phyloP scores from a whole-genome alignment of 1,140 invertebrate genomes.

The Apis laboriosa region DNA sequence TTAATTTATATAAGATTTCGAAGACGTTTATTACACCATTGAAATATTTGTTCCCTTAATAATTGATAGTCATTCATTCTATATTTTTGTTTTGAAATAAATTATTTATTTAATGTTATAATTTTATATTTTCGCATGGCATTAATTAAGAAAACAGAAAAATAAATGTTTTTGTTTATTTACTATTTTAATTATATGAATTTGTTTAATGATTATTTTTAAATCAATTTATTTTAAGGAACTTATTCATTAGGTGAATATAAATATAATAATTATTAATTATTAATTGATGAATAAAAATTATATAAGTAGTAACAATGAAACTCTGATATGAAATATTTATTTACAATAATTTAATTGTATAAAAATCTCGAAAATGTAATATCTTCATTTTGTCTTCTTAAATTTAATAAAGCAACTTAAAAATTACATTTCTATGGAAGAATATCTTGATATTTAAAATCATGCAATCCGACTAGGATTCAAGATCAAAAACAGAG shows the following conservation, averaged over 20 bases:
- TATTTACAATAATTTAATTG: slow-evolving; percentile 64
- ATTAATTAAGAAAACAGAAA: background rate
- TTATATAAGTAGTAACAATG: slow-evolving; percentile 6
- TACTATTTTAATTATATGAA: background rate
- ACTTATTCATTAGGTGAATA: background rate
- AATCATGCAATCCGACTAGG: slow-evolving; percentile 19
- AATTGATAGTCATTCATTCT: background rate
- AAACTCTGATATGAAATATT: slow-evolving; percentile 43
- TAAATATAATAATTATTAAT: slow-evolving; percentile 14
- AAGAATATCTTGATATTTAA: slow-evolving; percentile 45
- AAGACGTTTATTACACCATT: slow-evolving; percentile 8
- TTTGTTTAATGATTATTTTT: slow-evolving; percentile 11
- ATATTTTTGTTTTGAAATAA: slow-evolving; percentile 1
- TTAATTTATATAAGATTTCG: too few relatives aligned
- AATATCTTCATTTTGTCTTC: slow-evolving; percentile 18
- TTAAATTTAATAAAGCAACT: slow-evolving; percentile 36
- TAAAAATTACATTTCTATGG: slow-evolving; percentile 29
- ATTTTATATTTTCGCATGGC: background rate
- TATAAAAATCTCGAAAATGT: slow-evolving; percentile 51
- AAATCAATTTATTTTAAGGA: slow-evolving; percentile 22
- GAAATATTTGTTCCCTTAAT: slow-evolving; percentile 28
- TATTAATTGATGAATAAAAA: slow-evolving; percentile 1
- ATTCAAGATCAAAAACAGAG: slow-evolving; percentile 31
- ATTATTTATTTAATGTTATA: slow-evolving; percentile 1
- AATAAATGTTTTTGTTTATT: background rate